Conservation (phyloP, 2,797 vertebrate genomes). For the Xerus rutilus region DNA sequence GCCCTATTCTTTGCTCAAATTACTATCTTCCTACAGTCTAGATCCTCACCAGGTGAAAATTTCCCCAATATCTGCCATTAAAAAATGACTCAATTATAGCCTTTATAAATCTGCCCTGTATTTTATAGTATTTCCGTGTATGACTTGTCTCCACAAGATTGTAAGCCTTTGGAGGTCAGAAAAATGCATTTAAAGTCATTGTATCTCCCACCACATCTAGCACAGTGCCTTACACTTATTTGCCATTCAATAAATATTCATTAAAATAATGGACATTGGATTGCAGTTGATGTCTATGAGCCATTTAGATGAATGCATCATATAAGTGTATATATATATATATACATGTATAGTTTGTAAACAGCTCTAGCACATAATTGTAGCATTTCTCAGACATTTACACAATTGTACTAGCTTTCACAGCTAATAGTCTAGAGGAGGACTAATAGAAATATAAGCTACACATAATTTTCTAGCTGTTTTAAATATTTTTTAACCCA, state of each 20-base stretch:
- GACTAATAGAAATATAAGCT: not conserved
- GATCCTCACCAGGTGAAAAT: conserved; percentile 36
- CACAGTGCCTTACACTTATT: conserved; percentile 74
- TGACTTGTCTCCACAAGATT: conserved; percentile 70
- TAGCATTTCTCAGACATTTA: conserved; percentile 36
- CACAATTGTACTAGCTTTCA: not conserved
- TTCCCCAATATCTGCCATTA: conserved; percentile 31
- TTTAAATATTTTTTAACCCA: not conserved
- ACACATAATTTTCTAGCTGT: not conserved
- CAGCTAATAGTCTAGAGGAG: not conserved
- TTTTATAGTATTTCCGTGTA: conserved; percentile 63
- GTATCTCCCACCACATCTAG: conserved; percentile 63
- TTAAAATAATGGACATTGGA: conserved; percentile 65
- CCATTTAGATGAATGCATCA: conserved; percentile 31
- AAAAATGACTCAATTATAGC: not conserved
- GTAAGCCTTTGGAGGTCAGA: conserved; percentile 76
- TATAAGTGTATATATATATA: too few species aligned
- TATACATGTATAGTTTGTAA: not conserved
- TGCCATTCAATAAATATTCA: conserved; percentile 74
- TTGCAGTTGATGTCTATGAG: conserved; percentile 59
- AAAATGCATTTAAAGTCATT: conserved; percentile 65
- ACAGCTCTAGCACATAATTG: not conserved
- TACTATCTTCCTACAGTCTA: conserved; percentile 40
- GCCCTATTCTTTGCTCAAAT: conserved; percentile 28
- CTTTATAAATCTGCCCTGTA: conserved; percentile 54